These are phyloP conservation scores for Pelecanoides urinatrix DNA, from an alignment of 2,113 vertebrate species.

Conservation along the genomic window DNA sequence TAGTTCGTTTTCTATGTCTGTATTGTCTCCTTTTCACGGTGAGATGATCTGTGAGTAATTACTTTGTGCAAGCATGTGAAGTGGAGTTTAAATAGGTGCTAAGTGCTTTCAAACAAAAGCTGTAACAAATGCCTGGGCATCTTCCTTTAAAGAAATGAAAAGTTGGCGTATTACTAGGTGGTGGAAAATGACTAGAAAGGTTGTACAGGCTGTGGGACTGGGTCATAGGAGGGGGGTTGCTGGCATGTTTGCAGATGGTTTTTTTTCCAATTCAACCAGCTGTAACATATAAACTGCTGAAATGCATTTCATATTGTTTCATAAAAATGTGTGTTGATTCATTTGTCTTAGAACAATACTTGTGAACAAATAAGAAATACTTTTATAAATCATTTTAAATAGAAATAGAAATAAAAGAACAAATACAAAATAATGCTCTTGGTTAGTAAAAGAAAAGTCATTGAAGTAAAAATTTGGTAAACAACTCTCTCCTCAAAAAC, in stretches of 20 bases:
- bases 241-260: background rate
- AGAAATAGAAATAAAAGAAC: background rate
- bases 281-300: background rate
- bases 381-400: background rate
- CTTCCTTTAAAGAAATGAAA: background rate
- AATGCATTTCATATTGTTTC: background rate
- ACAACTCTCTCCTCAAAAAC: background rate
- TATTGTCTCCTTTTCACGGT: background rate
- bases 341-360: background rate
- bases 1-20: background rate
- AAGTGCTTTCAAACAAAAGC: background rate
- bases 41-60: background rate
- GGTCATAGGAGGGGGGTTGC: background rate
- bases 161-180: background rate
- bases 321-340: background rate
- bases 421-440: background rate
- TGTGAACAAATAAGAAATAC: background rate
- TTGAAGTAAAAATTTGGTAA: background rate
- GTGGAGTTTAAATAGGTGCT: conserved; percentile 1
- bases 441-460: background rate
- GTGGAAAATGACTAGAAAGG: background rate
- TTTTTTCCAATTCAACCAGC: background rate
- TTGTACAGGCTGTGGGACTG: background rate
- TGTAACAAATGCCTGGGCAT: background rate
- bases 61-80: background rate